Evolutionary conservation across 2,113 vertebrate genomes (phyloP), one percentile per base, ranked within the genome.

Genomic region (Hippocampus guttulatus): DNA sequence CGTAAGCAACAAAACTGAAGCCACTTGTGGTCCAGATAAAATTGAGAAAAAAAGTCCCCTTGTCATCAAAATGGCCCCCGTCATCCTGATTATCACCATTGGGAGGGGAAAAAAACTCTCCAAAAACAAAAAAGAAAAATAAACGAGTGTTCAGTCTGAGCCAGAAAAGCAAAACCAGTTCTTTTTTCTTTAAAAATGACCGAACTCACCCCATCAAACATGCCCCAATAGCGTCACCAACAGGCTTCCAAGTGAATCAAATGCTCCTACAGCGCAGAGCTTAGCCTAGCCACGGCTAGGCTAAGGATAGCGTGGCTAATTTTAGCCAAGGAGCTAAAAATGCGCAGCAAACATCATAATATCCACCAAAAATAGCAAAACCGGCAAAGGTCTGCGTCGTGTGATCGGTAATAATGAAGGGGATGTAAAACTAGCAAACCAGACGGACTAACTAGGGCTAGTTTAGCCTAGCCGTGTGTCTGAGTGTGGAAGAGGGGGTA

Each of bases 271-370:
- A 18, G 70, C 68, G 80, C 30, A 33, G 30, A 33, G 30, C 74
- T 57, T 79, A 16, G 52, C 65, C 75, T 76, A 30, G 74, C 43
- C 72, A 68, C 76, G 79, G 81, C 86, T 79, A 75, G 69, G 83
- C 80, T 80, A 84, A 71, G 52, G 66, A 64, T 80, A 79, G 85
- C 84, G 78, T 78, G 80, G 61, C 78, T 85, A 51, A 49, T 69
- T 62, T 61, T 61, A 61, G 58, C 58, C 58, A 33, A 15, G 23
- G 41, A 27, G 64, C 41, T 45, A 67, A 71, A 86, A 87, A 80
- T 64, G 73, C 40, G 79, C 45, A 25, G 57, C 73, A 71, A 68
- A 49, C 40, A 77, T 57, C 78, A 70, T 82, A 74, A 79, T 64
- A 64, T 57, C 75, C 77, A 72, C 63, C 63, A 85, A 83, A 69